phyloP scores from a whole-genome alignment of 2,888 invertebrate species.

The Enchytraeus crypticus region DNA sequence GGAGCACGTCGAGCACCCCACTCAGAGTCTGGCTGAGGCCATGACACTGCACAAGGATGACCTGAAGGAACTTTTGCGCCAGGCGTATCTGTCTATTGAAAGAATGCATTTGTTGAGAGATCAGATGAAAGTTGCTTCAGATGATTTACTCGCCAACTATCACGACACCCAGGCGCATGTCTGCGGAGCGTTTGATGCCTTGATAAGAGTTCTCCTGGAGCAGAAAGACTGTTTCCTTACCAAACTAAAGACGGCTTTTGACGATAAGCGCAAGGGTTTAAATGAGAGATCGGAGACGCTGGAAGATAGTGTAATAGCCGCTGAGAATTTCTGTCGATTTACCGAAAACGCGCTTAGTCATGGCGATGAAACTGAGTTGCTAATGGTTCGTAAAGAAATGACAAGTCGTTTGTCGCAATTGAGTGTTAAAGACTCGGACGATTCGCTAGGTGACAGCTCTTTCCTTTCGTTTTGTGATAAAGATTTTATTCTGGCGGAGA shows the following conservation, averaged over 20 bases:
- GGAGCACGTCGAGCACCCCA: background rate
- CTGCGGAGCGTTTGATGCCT: conserved; percentile 41
- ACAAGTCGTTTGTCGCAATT: conserved; percentile 48
- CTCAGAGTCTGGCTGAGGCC: background rate
- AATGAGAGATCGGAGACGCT: conserved; percentile 43
- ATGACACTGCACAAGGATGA: background rate
- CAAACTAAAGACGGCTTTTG: conserved; percentile 41
- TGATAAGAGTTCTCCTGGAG: conserved; percentile 39
- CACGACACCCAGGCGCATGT: conserved; percentile 35
- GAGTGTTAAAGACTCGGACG: conserved; percentile 22
- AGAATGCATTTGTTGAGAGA: background rate
- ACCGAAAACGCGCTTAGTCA: conserved; percentile 51
- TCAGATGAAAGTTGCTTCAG: background rate
- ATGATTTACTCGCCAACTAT: background rate
- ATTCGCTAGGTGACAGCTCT: conserved; percentile 45
- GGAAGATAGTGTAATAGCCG: conserved; percentile 46
- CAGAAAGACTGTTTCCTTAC: conserved; percentile 40
- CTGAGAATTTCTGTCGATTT: conserved; percentile 50
- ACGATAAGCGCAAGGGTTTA: conserved; percentile 43
- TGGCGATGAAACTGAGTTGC: conserved; percentile 51
- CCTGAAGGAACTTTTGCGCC: background rate
- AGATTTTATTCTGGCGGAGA: conserved; percentile 36
- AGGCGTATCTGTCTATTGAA: background rate
- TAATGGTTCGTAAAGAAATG: conserved; percentile 52
- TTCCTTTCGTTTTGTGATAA: conserved; percentile 43